Evolutionary conservation across 2,888 invertebrate species (phyloP), one percentile per base, ranked within the genome.

Genomic region (Pollenia griseotomentosa): DNA sequence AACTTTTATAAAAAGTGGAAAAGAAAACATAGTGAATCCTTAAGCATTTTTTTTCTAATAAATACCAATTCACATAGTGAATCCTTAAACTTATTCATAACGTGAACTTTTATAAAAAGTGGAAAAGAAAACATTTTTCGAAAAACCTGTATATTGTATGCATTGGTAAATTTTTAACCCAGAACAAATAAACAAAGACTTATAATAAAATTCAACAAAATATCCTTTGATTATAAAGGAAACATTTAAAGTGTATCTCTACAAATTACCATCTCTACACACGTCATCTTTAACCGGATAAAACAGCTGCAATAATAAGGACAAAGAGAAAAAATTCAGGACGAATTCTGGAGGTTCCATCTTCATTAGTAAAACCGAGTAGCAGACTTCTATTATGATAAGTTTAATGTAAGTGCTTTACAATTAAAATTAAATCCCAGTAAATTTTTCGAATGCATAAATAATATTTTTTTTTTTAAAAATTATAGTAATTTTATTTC

Each of bases 321-420:
- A 55, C 55, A 55, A 55, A 55, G 55, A 19, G 19, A 19, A 8
- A 55, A 55, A 16, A 16, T 55, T 55, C 55, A 55, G 55, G 7
- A 55, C 55, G 55, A 55, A 55, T 55, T 19, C 55, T 1, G 55
- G 55, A 55, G 19, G 55, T 46, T 46, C 46, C 46, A 46, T 46
- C 46, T 46, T 46, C 46, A 12, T 12, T 12, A 46, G 12, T 46
- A 46, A 46, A 46, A 9, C 46, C 46, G 46, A 46, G 12, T 46
- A 46, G 9, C 55, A 55, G 55, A 55, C 55, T 19, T 19, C 55
- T 55, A 55, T 55, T 55, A 55, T 55, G 55, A 3, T 55, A 55
- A 19, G 55, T 19, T 55, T 55, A 55, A 55, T 55, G 16, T 55
- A 51, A 51, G 51, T 51, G 51, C 51, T 12, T 51, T 51, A 51